These are phyloP conservation scores for Danaus melanippus DNA, from an alignment of 1,140 invertebrate species.

Conservation along the genomic window DNA sequence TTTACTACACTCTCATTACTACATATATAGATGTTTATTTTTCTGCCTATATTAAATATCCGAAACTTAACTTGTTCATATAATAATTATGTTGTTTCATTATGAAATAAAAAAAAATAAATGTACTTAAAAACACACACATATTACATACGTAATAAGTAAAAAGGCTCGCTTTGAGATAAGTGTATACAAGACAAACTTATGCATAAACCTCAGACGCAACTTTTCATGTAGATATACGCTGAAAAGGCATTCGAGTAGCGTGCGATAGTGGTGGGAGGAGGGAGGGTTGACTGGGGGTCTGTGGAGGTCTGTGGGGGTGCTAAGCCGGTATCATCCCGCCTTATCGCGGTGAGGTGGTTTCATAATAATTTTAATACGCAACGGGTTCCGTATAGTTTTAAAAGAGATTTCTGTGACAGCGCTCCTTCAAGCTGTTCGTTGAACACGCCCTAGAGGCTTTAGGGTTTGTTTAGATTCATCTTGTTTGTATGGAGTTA, in stretches of 20 bases:
- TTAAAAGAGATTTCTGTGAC: conserved; percentile 41
- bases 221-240: conserved; percentile 62
- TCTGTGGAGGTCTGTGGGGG: conserved; percentile 23
- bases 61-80: too few relatives aligned
- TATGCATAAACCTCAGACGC: conserved; percentile 38
- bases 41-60: too few relatives aligned
- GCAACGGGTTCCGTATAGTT: conserved; percentile 47
- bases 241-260: conserved; percentile 58
- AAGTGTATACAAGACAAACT: conserved; percentile 22
- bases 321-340: conserved; percentile 64
- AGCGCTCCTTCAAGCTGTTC: conserved; percentile 39
- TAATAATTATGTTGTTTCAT: too few relatives aligned
- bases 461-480: conserved; percentile 45
- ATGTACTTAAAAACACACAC: too few relatives aligned
- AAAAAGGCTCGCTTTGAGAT: conserved; percentile 4
- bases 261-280: conserved; percentile 47
- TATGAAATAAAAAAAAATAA: too few relatives aligned
- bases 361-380: conserved; percentile 71
- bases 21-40: too few relatives aligned
- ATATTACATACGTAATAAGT: too few relatives aligned
- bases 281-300: too few relatives aligned
- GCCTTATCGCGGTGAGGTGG: conserved; percentile 52
- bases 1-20: too few relatives aligned
- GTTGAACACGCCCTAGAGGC: conserved; percentile 44
- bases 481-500: not conserved